Conservation (phyloP, 2,797 vertebrate species). For the Psittacula echo region DNA sequence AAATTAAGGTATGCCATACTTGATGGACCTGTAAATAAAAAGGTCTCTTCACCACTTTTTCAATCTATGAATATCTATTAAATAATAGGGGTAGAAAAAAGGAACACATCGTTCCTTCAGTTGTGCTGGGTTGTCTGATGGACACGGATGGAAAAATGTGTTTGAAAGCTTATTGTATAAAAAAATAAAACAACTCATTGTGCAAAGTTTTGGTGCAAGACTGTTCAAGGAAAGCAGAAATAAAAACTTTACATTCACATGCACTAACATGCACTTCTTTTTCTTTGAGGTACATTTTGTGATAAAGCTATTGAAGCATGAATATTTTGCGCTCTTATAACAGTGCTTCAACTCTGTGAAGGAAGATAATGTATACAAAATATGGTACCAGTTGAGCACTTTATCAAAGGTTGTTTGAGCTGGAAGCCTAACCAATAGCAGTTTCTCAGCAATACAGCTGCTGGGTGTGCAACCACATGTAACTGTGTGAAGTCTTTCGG, state of each 20-base stretch:
- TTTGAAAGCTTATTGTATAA: background rate
- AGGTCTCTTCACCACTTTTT: background rate
- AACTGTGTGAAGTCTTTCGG: background rate
- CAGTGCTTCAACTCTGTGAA: background rate
- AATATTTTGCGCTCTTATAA: background rate
- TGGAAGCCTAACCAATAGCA: background rate
- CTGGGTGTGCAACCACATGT: background rate
- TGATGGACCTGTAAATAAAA: background rate
- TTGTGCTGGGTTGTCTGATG: background rate
- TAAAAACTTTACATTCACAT: background rate
- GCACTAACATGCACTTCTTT: background rate
- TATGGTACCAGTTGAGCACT: background rate
- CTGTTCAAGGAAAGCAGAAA: background rate
- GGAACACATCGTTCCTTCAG: background rate
- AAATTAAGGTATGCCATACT: background rate
- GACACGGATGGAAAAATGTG: background rate
- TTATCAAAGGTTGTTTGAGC: background rate
- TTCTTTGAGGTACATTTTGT: background rate
- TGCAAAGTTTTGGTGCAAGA: background rate
- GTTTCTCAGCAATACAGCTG: background rate
- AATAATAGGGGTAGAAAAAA: background rate
- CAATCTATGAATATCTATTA: background rate
- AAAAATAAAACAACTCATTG: background rate
- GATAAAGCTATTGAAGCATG: background rate
- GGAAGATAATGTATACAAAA: background rate